phyloP scores from a whole-genome alignment of 2,888 invertebrate genomes.

The Myathropa florea region DNA sequence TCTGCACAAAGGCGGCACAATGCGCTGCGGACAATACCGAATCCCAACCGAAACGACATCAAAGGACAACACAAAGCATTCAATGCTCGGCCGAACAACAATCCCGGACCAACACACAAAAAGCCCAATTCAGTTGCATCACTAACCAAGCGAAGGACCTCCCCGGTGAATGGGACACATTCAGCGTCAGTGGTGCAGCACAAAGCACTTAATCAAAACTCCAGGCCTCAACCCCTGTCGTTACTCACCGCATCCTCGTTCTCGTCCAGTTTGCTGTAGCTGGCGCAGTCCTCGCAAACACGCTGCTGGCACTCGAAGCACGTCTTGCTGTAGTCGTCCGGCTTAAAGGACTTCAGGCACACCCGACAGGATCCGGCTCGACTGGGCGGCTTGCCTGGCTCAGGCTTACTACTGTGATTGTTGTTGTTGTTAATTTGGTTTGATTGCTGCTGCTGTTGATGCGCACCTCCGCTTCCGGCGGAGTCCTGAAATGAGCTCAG shows the following conservation, averaged over 20 bases:
- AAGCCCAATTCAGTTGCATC: background rate
- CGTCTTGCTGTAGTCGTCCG: slow-evolving; percentile 92
- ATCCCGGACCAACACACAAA: background rate
- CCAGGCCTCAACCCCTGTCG: background rate
- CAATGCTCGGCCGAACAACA: background rate
- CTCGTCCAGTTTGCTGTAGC: slow-evolving; percentile 92
- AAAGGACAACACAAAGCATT: background rate
- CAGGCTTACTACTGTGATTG: slow-evolving; percentile 78
- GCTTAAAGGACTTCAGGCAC: slow-evolving; percentile 93
- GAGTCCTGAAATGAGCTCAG: slow-evolving; percentile 75
- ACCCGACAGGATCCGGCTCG: slow-evolving; percentile 90
- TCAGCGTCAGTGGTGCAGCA: slow-evolving; percentile 36
- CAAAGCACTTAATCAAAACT: slow-evolving; percentile 43
- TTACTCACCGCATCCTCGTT: slow-evolving; percentile 89
- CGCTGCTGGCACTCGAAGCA: slow-evolving; percentile 95
- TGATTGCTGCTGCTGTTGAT: slow-evolving; percentile 74
- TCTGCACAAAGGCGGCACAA: background rate
- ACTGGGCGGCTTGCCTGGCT: slow-evolving; percentile 88
- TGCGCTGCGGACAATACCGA: background rate
- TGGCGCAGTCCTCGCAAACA: slow-evolving; percentile 96
- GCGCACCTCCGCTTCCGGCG: slow-evolving; percentile 55
- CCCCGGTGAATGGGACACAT: slow-evolving; percentile 14
- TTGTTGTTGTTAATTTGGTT: slow-evolving; percentile 80
- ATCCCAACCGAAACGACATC: background rate
- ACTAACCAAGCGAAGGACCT: background rate